Evolutionary conservation across 1,140 invertebrate genomes (phyloP), one percentile per base, ranked within the genome.

Genomic region (Solenopsis fugax): DNA sequence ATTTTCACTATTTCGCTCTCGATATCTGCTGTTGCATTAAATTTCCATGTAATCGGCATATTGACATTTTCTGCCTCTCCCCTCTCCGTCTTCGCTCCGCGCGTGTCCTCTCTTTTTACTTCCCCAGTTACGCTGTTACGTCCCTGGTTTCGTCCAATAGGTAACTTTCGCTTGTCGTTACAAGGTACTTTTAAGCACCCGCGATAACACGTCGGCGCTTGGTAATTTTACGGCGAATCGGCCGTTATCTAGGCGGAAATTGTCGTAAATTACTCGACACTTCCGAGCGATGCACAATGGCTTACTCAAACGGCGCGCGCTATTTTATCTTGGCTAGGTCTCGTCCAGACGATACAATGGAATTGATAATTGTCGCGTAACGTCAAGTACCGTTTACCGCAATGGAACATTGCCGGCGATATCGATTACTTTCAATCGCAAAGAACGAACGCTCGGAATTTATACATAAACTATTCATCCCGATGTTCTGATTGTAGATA

Each of bases 161-260:
- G 24, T 86, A 86, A 89, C 75, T 69, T 75, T 62, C 85, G 82
- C 78, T 62, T 85, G 64, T 88, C 62, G 45, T 85, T 56, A 37
- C 45, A 80, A 89, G 12, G 18, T 54, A 37, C 52, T 62, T 89
- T 78, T 73, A 75, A 67, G 16, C 18, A 10, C 48, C 9, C 24
- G 41, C 41, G n/a, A 56, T 24, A 60, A 60, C 41, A 58, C 3
- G 29, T 50, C 21, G 37, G 13, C 73, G 6, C 2, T 67, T 48
- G 64, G 9, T n/a, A 64, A 78, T 78, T 78, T 65, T n/a, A 50
- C 10, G 18, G 6, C 45, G 6, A 65, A 37, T 78, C 9, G 6
- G 34, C 7, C 13, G 13, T 13, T 73, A 71, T 73, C 24, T 41
- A 65, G 10, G 0, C 29, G 48, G 5, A 18, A 9, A 72, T 24